Evolutionary conservation across 2,888 invertebrate genomes (phyloP), one percentile per base, ranked within the genome.

Genomic region (Acleris sparsana): DNA sequence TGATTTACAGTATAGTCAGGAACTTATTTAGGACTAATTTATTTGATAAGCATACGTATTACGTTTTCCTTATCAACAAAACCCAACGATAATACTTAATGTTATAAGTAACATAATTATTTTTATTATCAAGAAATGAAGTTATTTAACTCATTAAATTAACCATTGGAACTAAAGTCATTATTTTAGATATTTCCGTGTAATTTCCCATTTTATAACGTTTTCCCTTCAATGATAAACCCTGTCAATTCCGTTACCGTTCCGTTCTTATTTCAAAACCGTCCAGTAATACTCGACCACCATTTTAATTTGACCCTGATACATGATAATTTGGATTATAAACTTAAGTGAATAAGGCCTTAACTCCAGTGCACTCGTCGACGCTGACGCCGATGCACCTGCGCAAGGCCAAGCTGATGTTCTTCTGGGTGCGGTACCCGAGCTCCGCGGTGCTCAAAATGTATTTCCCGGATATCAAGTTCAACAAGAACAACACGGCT

Each of bases 401-500:
- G 84, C 96, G 99, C 88, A 99, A 99, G 93, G 99, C 99, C 75
- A 99, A 99, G 94, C 95, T 99, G 93, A 99, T 99, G 99, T 99
- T 99, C 96, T 99, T 99, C 96, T 99, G 98, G 97, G 99, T 99
- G 80, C 95, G 99, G 82, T 99, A 99, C 93, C 99, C 99, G 70
- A 99, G 98, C 91, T 99, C 99, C 71, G 97, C 99, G 82, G 97
- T 99, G 78, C 96, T 99, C 90, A 99, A 99, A 94, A 98, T 99
- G 96, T 99, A 98, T 95, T 99, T 99, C 95, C 99, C 99, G 51
- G 99, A 99, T 94, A 99, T 99, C 94, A 98, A 98, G 92, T 99
- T 99, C 95, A 99, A 99, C 95, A 99, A 99, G 94, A 99, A 99
- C 94, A 99, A 99, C 94, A 99, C 99, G 76, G 99, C 99, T 84